phyloP scores from a whole-genome alignment of 2,113 vertebrate genomes.

The Hiodon tergisus region DNA sequence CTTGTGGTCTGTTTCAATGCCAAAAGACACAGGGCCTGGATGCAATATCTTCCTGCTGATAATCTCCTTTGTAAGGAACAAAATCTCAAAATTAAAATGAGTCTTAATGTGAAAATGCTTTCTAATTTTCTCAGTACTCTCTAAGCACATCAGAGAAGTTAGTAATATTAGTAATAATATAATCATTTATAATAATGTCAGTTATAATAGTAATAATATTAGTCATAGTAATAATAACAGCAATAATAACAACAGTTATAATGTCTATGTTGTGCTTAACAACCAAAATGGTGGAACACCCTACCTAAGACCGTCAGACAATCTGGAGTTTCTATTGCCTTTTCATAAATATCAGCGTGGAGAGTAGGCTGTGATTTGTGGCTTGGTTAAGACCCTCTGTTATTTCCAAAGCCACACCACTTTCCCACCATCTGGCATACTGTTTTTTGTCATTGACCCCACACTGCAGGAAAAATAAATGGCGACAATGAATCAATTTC shows the following conservation, averaged over 20 bases:
- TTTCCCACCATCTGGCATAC: constrained; percentile 74
- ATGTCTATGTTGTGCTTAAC: too few species aligned
- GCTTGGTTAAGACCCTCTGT: constrained; percentile 72
- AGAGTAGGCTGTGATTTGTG: constrained; percentile 76
- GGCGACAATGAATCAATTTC: too few species aligned
- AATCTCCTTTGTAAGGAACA: neutral
- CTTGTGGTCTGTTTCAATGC: constrained; percentile 71
- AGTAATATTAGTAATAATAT: neutral
- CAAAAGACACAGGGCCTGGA: constrained; percentile 82
- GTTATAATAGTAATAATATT: too few species aligned
- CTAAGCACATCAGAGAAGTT: neutral
- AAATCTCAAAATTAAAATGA: neutral
- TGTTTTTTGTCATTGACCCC: constrained; percentile 64
- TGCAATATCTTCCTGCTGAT: constrained; percentile 71
- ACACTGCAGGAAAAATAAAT: constrained; percentile 53
- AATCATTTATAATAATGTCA: constrained; percentile 33
- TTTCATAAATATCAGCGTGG: constrained; percentile 57
- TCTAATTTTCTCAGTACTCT: neutral
- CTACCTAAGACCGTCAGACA: too few species aligned
- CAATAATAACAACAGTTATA: too few species aligned
- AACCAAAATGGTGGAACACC: too few species aligned
- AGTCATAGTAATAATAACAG: too few species aligned
- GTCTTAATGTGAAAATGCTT: neutral
- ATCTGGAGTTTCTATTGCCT: too few species aligned
- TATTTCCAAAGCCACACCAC: constrained; percentile 77